phyloP scores from a whole-genome alignment of 2,113 vertebrate genomes.

The Antidorcas marsupialis region DNA sequence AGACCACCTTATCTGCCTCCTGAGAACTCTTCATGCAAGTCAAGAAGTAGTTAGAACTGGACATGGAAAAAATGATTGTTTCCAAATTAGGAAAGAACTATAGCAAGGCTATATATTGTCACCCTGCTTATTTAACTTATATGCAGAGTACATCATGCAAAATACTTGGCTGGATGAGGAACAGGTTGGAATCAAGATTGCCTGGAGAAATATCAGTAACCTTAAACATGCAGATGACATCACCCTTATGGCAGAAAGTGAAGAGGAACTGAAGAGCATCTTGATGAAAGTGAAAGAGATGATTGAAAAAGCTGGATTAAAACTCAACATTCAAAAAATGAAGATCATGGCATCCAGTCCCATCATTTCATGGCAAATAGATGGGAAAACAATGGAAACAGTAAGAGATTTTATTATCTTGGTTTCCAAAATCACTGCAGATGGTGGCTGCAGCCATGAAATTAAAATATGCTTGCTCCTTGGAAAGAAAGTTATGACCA shows the following conservation, averaged over 20 bases:
- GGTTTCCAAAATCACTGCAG: neutral
- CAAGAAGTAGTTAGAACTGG: neutral
- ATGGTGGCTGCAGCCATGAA: neutral
- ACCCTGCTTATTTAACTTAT: neutral
- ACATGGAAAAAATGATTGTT: neutral
- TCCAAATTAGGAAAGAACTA: neutral
- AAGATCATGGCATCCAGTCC: neutral
- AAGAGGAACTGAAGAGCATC: neutral
- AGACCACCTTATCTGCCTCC: neutral
- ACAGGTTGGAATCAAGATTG: neutral
- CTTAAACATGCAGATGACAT: neutral
- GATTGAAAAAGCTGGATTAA: neutral
- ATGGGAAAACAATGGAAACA: neutral
- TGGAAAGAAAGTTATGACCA: neutral
- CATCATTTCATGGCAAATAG: neutral
- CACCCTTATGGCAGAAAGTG: neutral
- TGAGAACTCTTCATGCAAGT: neutral
- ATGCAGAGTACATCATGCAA: neutral
- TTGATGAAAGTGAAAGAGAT: neutral
- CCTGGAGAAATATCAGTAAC: neutral
- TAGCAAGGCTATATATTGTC: neutral
- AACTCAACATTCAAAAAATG: neutral
- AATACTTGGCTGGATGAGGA: neutral
- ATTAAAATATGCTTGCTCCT: neutral
- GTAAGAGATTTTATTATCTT: neutral